Base-by-base conservation (phyloP, 1,140 invertebrate species). In the Apolygus lucorum region DNA sequence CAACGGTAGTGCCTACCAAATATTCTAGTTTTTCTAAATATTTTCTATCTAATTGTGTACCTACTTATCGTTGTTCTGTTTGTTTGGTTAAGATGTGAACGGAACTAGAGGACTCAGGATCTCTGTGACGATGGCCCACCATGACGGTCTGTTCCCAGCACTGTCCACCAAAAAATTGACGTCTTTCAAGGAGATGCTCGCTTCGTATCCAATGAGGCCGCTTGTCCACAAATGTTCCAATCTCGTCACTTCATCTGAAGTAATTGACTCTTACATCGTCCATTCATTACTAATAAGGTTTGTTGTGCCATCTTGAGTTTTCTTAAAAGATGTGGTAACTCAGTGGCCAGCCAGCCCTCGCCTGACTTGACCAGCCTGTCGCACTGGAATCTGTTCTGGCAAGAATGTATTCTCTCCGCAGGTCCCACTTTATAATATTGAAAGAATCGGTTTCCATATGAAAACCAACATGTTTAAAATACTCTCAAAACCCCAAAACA, bases 211-310 rank as follows among this genome's bases (percentile, higher is more conserved):
- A 1, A 59, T 62, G 29, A 63, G 68, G 14, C 21, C 68, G 1
- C 11, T 63, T 42, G 24, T 64, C 24, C 68, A 69, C 62, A 69
- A 69, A 28, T 69, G 68, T 25, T 69, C 68, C 21, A 69, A 69
- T 22, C 26, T 69, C 54, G 54, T 59, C 54, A 59, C 54, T 4
- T 59, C 54, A 14, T 59, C 54, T 59, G 54, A 59, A 22, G 54
- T 59, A 11, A 59, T 4, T 42, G 34, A 42, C 17, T 42, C 17
- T n/a, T n/a, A n/a, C n/a, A n/a, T n/a, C n/a, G n/a, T n/a, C n/a
- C n/a, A n/a, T n/a, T n/a, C n/a, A n/a, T n/a, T n/a, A n/a, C n/a
- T n/a, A n/a, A n/a, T n/a, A n/a, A n/a, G n/a, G n/a, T n/a, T n/a
- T n/a, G n/a, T n/a, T n/a, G n/a, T n/a, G n/a, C n/a, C n/a, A n/a